Evolutionary conservation across 2,113 vertebrate species (phyloP), one percentile per base, ranked within the genome.

Genomic region (Marmota monax): DNA sequence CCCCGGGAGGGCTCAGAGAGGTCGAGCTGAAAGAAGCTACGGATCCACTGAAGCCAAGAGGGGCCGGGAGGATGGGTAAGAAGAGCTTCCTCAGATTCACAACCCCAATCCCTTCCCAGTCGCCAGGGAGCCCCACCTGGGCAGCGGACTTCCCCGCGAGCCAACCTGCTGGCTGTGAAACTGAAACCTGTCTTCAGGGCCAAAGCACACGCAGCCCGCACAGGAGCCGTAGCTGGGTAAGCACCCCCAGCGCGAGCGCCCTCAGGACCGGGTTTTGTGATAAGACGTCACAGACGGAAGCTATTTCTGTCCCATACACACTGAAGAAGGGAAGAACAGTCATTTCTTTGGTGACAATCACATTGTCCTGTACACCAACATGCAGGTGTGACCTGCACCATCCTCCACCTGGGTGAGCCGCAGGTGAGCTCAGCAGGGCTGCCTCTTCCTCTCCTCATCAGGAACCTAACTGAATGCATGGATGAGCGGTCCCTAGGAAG

Each of bases 131-230:
- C 88, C 77, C 23, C 17, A 4, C 51, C 90, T 14, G 56, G 27
- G 48, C 12, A 42, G 32, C 32, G 1, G 1, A 39, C n/a, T 56
- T 79, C 22, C 0, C 10, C 5, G 0, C 9, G 4, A 42, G 58
- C 72, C 45, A 56, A 32, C 42, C 25, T 16, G 27, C 74, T 39
- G 79, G 29, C 63, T 69, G 80, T 0, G 20, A 74, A 22, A 48
- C 42, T 7, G 37, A 79, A 90, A 67, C 70, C 67, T 23, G 34
- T 83, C 51, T 89, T 53, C 1, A 22, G 51, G 58, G 53, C 61
- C 20, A 32, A 92, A 83, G 82, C 70, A 34, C 76, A 58, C 1
- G 16, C 20, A 7, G 34, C 42, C 70, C 29, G 67, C 77, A 42
- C 23, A 18, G 13, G 58, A 77, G 63, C 23, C 17, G 77, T 22